These are phyloP conservation scores for Brachionus asplanchnoidis DNA, from an alignment of 1,140 invertebrate species.

Conservation along the genomic window DNA sequence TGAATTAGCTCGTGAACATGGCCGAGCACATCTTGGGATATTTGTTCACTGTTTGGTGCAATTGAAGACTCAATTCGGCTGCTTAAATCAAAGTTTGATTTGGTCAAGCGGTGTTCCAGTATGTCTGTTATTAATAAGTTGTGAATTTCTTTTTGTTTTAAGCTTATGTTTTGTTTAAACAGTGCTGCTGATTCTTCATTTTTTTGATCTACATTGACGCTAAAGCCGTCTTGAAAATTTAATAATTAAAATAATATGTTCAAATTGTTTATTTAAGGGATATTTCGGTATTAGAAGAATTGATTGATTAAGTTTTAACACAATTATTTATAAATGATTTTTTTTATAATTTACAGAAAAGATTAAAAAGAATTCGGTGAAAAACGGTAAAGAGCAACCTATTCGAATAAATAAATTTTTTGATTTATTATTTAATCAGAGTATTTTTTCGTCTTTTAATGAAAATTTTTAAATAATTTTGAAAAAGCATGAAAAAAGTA, in stretches of 20 bases:
- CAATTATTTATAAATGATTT: too few species aligned
- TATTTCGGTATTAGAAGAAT: too few species aligned
- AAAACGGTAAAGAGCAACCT: too few species aligned
- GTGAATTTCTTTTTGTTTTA: slow-evolving; percentile 22
- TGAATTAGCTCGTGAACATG: neutral
- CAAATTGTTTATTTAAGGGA: neutral
- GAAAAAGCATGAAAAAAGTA: too few species aligned
- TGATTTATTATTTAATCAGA: too few species aligned
- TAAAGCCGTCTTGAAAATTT: neutral
- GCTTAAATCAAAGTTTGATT: slow-evolving; percentile 1
- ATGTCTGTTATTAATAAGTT: neutral
- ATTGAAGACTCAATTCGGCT: neutral
- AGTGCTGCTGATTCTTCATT: neutral
- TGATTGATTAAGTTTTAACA: too few species aligned
- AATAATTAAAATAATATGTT: neutral
- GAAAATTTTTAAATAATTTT: too few species aligned
- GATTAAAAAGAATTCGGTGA: too few species aligned
- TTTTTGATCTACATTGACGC: neutral
- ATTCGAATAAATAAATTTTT: too few species aligned
- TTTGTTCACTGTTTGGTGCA: neutral
- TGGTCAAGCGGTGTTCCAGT: neutral
- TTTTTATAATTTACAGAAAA: too few species aligned
- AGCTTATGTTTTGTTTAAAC: slow-evolving; percentile 23
- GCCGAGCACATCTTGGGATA: neutral
- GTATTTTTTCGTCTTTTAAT: too few species aligned